These are phyloP conservation scores for Pteromalus puparum DNA, from an alignment of 1,140 invertebrate genomes.

Conservation along the genomic window DNA sequence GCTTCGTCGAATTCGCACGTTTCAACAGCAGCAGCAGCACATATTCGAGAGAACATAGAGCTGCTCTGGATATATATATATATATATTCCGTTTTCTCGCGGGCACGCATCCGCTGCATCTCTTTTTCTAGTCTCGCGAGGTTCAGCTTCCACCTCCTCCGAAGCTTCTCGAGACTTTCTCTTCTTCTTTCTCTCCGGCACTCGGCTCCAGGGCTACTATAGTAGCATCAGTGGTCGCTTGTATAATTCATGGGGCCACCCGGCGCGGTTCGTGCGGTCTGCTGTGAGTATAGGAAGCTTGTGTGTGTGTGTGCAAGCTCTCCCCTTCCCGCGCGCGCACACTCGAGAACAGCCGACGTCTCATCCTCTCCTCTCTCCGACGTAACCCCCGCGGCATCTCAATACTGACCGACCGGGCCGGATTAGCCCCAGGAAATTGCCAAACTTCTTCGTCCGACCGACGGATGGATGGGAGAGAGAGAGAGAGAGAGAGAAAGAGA, in stretches of 20 bases:
- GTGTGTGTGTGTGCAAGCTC: not conserved
- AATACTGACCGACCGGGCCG: slow-evolving; percentile 73
- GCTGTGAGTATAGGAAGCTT: slow-evolving; percentile 32
- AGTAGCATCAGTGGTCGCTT: slow-evolving; percentile 61
- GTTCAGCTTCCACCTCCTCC: slow-evolving; percentile 10
- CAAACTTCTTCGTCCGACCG: slow-evolving; percentile 71
- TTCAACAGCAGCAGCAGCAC: slow-evolving; percentile 40
- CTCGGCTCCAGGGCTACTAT: not conserved
- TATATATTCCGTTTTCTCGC: slow-evolving; percentile 31
- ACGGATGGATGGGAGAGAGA: slow-evolving; percentile 13
- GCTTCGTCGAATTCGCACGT: slow-evolving; percentile 52
- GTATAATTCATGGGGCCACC: slow-evolving; percentile 74
- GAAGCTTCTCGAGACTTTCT: slow-evolving; percentile 25
- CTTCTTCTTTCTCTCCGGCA: slow-evolving; percentile 42
- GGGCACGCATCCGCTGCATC: slow-evolving; percentile 60
- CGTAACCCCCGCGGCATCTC: slow-evolving; percentile 69
- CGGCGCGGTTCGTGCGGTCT: slow-evolving; percentile 63
- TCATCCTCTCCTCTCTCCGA: slow-evolving; percentile 52
- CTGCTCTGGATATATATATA: too few species aligned
- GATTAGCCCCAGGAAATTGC: slow-evolving; percentile 76
- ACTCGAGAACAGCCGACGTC: slow-evolving; percentile 43
- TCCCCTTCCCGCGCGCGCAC: slow-evolving; percentile 13
- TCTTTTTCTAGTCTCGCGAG: slow-evolving; percentile 41
- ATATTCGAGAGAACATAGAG: not conserved
- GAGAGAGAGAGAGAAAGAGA: slow-evolving; percentile 16